A percentile compares a stretch with the other conserved stretches of the same genome.
phyloP scores from a whole-genome alignment of 2,797 vertebrate species.

The Pseudochirops cupreus region DNA sequence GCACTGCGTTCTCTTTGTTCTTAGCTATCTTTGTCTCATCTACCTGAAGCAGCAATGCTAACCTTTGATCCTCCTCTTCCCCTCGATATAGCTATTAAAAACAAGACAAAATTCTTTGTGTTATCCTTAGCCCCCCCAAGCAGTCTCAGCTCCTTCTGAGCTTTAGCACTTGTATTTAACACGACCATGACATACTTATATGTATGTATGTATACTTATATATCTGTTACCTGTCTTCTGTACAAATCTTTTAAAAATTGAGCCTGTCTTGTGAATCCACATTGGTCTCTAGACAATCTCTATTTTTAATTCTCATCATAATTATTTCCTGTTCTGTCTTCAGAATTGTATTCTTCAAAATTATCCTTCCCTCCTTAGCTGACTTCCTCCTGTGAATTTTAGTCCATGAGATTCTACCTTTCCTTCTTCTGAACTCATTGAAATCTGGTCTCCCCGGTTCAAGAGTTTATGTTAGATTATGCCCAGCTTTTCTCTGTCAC shows the following conservation, averaged over 20 bases:
- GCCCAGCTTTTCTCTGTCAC: neutral
- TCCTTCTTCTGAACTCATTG: neutral
- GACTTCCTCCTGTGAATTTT: neutral
- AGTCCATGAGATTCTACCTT: neutral
- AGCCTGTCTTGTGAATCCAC: neutral
- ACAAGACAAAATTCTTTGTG: neutral
- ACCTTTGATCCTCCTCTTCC: neutral
- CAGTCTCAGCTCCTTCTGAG: neutral
- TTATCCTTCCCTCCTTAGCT: neutral
- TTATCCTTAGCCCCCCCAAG: neutral
- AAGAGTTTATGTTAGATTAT: neutral
- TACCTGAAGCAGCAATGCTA: neutral
- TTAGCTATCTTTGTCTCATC: neutral
- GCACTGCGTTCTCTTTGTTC: neutral
- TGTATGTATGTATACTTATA: too few relatives aligned
- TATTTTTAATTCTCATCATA: neutral
- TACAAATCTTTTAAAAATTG: neutral
- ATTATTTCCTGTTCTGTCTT: neutral
- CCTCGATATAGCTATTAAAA: neutral
- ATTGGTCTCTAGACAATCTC: neutral
- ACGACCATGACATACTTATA: neutral
- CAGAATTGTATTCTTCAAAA: neutral
- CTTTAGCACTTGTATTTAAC: neutral
- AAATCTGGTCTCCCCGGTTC: neutral
- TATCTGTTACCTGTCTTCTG: neutral